Evolutionary conservation across 2,888 invertebrate species (phyloP), one percentile per base, ranked within the genome.

Genomic region (Nymphalis urticae): DNA sequence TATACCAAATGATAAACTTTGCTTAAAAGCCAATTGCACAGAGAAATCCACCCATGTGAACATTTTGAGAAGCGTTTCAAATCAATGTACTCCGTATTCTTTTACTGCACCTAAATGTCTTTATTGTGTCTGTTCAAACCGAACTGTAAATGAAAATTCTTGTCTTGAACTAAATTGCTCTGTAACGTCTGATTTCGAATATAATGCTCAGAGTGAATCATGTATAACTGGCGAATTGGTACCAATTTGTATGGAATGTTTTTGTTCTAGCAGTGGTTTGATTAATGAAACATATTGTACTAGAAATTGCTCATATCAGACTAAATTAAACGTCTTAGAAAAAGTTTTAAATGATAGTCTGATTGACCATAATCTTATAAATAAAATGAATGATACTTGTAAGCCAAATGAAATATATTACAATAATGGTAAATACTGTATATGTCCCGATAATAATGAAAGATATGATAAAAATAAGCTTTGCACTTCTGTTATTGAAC

Each of bases 181-280:
- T 3, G 82, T 82, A 68, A 74, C 75, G 7, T 68, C 75, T 5
- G 75, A 82, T 63, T 72, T 77, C 13, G 79, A 78, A 51, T 80
- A 83, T 65, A 77, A 81, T 27, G 70, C 73, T 21, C 72, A 73
- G 6, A 83, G 77, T 68, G 72, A 75, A 3, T 74, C 72, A 0
- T 91, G 92, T 66, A 84, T 72, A 69, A 77, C 84, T 0, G 89
- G 87, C 10, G 89, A 90, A 79, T 77, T 88, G 73, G 81, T 89
- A 0, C 83, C 89, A 4, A 76, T 82, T 36, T 92, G 92, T 63
- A 78, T 80, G 13, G 87, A 91, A 76, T 92, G 91, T 69, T 86
- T 90, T 66, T 92, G 92, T 72, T 76, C 83, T 7, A 73, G 74
- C 10, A 80, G 80, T 54, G 86, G 86, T 10, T 51, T 77, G 0